These are phyloP conservation scores for Andrena dorsata DNA, from an alignment of 2,888 invertebrate genomes.

Conservation along the genomic window DNA sequence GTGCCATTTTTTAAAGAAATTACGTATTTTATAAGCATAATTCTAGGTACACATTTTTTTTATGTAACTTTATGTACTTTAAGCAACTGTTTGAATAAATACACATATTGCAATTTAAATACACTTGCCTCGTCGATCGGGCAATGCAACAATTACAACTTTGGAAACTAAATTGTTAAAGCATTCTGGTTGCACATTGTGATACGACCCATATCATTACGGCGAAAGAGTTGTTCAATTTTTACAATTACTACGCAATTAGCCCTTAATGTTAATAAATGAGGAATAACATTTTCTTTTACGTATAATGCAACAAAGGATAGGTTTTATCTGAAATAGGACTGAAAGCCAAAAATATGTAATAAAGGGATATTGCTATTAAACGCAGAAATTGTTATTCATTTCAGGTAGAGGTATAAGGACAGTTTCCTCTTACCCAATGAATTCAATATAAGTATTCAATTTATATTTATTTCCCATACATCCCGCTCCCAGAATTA, in stretches of 20 bases:
- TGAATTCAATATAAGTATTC: background rate
- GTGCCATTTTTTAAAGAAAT: slow-evolving; percentile 13
- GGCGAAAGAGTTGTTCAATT: background rate
- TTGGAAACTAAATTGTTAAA: no score
- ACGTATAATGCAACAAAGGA: background rate
- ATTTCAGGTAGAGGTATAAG: background rate
- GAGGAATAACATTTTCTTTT: background rate
- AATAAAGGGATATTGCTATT: background rate
- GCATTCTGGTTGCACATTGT: no score
- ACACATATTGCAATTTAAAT: slow-evolving; percentile 3
- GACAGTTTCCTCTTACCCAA: background rate
- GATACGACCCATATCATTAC: no score
- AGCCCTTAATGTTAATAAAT: background rate
- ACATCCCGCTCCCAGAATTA: background rate
- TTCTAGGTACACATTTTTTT: slow-evolving; percentile 12
- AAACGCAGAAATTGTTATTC: slow-evolving; percentile 1
- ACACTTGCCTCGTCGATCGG: background rate
- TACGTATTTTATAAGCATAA: slow-evolving; percentile 4
- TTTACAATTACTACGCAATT: background rate
- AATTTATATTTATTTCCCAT: background rate
- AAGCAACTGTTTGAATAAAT: slow-evolving; percentile 27
- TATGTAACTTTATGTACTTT: slow-evolving; percentile 19
- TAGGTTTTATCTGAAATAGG: no score
- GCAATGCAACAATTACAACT: no score
- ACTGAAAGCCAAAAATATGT: no score